phyloP scores from a whole-genome alignment of 2,888 invertebrate genomes.

The Phaedon cochleariae region DNA sequence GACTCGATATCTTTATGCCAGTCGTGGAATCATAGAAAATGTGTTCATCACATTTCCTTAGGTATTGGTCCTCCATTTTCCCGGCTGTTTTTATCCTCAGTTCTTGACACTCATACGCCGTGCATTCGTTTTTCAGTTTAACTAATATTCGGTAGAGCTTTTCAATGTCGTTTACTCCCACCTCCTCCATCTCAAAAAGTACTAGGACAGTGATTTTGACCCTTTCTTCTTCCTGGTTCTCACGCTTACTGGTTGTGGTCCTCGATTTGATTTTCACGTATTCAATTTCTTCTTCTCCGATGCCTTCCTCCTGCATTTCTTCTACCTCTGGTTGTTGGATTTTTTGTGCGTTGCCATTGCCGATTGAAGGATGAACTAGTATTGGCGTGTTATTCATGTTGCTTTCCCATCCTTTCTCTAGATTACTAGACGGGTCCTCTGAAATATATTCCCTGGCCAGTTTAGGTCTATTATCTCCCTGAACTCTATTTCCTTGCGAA shows the following conservation, averaged over 20 bases:
- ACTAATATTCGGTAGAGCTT: too few species aligned
- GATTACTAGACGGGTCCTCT: background rate
- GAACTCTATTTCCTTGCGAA: background rate
- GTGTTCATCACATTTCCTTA: conserved; percentile 4
- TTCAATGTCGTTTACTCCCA: too few species aligned
- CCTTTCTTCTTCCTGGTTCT: background rate
- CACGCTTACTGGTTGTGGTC: background rate
- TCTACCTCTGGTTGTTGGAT: background rate
- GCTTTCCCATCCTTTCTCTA: background rate
- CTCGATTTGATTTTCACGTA: background rate
- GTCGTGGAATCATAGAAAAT: background rate
- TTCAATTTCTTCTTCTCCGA: background rate
- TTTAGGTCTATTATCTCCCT: background rate
- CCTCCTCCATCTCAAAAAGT: background rate
- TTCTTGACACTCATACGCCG: too few species aligned
- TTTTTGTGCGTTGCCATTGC: background rate
- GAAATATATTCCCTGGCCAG: background rate
- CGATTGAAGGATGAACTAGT: background rate
- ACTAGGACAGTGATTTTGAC: background rate
- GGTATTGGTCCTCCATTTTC: background rate
- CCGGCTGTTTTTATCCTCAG: background rate
- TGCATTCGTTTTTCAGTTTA: too few species aligned
- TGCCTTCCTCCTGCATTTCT: background rate
- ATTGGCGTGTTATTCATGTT: background rate
- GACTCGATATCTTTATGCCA: background rate